phyloP scores from a whole-genome alignment of 2,888 invertebrate genomes.

The Pteria penguin region DNA sequence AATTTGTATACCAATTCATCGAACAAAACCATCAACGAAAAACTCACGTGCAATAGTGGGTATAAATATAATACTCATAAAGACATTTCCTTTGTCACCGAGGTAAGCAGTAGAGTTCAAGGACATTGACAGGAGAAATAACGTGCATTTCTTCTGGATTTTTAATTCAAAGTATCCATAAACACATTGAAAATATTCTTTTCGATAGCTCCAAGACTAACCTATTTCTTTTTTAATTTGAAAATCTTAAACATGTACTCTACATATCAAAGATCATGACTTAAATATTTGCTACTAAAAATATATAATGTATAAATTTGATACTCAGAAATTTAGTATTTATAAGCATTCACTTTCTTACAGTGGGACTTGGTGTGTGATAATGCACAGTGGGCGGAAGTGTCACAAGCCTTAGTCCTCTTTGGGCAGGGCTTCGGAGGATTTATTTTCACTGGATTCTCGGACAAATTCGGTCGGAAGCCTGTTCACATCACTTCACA shows the following conservation, averaged over 20 bases:
- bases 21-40: not conserved
- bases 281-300: no score
- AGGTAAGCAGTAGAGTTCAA: slow-evolving; percentile 20
- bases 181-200: no score
- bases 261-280: not conserved
- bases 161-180: no score
- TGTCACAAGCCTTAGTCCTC: slow-evolving; percentile 14
- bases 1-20: not conserved
- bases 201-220: no score
- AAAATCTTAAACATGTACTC: no score
- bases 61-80: slow-evolving; percentile 10
- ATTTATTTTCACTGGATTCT: slow-evolving; percentile 20
- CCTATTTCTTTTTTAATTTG: no score
- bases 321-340: no score
- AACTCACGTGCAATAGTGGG: slow-evolving; percentile 2
- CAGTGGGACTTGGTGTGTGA: slow-evolving; percentile 15
- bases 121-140: no score
- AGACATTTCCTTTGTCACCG: slow-evolving; percentile 24
- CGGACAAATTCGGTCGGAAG: slow-evolving; percentile 25
- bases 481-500: slow-evolving; percentile 4
- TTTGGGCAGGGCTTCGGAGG: slow-evolving; percentile 23
- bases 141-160: no score
- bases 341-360: no score
- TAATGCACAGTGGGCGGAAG: not conserved
- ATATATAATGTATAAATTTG: no score